Evolutionary conservation across 2,888 invertebrate species (phyloP).

Genomic region (Tinea semifulvella): DNA sequence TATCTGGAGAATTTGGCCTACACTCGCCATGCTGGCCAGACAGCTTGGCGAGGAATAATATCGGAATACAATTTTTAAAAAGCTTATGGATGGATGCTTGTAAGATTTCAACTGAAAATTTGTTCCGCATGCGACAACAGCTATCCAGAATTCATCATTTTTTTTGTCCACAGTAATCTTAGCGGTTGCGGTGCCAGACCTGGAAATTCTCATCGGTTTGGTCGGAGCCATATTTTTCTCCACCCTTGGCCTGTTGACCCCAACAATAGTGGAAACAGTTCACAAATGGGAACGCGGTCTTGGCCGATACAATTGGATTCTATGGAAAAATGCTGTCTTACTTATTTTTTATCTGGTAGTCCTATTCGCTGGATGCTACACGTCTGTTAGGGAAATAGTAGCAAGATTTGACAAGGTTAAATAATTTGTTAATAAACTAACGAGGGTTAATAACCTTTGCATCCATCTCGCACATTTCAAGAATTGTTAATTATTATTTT

Average conservation of each 20-base stretch:
- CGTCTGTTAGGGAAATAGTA: constrained; percentile 35
- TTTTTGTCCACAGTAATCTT: constrained; percentile 68
- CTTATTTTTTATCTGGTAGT: constrained; percentile 40
- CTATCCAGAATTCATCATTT: too few relatives aligned
- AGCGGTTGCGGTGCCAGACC: constrained; percentile 80
- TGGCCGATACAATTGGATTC: constrained; percentile 69
- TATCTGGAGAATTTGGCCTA: too few relatives aligned
- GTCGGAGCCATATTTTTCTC: constrained; percentile 85
- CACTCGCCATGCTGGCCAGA: too few relatives aligned
- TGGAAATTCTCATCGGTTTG: constrained; percentile 86
- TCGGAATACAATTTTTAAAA: too few relatives aligned
- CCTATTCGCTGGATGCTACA: constrained; percentile 43
- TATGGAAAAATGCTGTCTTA: constrained; percentile 70
- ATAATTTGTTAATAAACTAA: background rate
- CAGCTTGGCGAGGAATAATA: too few relatives aligned
- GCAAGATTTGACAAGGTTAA: constrained; percentile 18
- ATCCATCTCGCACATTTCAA: too few relatives aligned
- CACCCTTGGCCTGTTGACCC: constrained; percentile 77
- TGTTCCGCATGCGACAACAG: too few relatives aligned
- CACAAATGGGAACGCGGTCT: constrained; percentile 73
- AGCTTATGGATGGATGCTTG: too few relatives aligned
- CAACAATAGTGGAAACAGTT: constrained; percentile 77
- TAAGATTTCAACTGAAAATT: too few relatives aligned
- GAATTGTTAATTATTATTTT: too few relatives aligned
- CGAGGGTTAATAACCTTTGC: too few relatives aligned